Conservation (phyloP, 2,888 invertebrate genomes). For the Polyommatus icarus region DNA sequence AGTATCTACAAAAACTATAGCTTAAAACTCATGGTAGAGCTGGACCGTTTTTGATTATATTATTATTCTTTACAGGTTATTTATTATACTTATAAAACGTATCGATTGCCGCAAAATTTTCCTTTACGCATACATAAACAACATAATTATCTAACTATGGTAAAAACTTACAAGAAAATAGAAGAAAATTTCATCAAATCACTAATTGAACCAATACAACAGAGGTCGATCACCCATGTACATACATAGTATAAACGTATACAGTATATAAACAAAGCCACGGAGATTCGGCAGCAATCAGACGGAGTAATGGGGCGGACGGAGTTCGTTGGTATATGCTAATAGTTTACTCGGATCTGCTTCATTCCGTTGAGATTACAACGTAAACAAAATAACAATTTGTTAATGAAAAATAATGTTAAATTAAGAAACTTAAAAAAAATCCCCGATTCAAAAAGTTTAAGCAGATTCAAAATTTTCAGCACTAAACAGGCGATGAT, state of each 20-base stretch:
- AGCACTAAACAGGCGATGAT: too few relatives aligned
- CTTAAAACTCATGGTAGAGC: too few relatives aligned
- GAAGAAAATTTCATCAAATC: not conserved
- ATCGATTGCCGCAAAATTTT: too few relatives aligned
- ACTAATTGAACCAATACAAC: not conserved
- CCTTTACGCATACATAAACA: too few relatives aligned
- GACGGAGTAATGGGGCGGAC: constrained; percentile 13
- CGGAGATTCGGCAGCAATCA: constrained; percentile 11
- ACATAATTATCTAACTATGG: not conserved
- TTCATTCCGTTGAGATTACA: not conserved
- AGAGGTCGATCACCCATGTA: not conserved
- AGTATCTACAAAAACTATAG: too few relatives aligned
- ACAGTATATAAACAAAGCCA: constrained; percentile 11
- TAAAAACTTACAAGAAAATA: not conserved
- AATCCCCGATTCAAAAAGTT: too few relatives aligned
- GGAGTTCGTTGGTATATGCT: not conserved
- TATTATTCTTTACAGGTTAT: too few relatives aligned
- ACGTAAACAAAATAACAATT: not conserved
- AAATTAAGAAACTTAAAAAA: too few relatives aligned
- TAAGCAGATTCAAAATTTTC: too few relatives aligned
- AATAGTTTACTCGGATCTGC: not conserved
- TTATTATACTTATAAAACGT: too few relatives aligned
- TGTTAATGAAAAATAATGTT: too few relatives aligned
- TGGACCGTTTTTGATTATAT: too few relatives aligned
- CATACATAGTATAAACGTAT: not conserved